Conservation (phyloP, 92 coral and sea anemone genomes). For the Zoanthus solanderi region DNA sequence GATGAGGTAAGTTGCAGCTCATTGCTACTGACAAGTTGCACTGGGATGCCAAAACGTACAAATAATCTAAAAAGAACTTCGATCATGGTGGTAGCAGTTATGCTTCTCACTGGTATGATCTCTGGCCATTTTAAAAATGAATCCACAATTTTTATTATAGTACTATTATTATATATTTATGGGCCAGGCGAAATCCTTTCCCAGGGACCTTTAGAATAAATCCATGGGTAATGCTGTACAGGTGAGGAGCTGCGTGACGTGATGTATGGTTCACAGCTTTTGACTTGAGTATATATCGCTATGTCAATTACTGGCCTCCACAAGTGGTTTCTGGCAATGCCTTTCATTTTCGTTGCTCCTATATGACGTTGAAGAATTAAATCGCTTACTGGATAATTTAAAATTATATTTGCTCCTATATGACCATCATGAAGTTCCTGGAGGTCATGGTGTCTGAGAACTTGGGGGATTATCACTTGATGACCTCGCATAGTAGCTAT, state of each 20-base stretch:
- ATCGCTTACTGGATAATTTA: too few species aligned
- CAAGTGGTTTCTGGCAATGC: not conserved
- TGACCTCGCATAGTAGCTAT: slow-evolving; percentile 38
- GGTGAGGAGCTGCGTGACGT: not conserved
- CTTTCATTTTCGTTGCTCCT: slow-evolving; percentile 46
- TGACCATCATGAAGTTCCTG: slow-evolving; percentile 45
- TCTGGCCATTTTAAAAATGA: not conserved
- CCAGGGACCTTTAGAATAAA: not conserved
- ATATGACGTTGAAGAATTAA: not conserved
- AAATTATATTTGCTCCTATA: too few species aligned
- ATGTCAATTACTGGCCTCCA: too few species aligned
- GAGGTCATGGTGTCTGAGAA: slow-evolving; percentile 23
- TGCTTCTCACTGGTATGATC: not conserved
- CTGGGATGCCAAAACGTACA: not conserved
- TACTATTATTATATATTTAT: not conserved
- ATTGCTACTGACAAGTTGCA: not conserved
- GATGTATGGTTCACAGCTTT: not conserved
- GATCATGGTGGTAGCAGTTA: not conserved
- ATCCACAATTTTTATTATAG: not conserved
- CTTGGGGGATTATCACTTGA: slow-evolving; percentile 31
- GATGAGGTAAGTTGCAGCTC: not conserved
- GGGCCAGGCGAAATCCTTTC: not conserved
- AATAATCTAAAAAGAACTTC: not conserved
- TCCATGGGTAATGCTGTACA: not conserved
- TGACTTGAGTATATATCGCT: not conserved